Percentiles rank a stretch among this genome's conserved stretches.
Evolutionary conservation across 2,113 vertebrate species (phyloP).

Genomic region (Sigmodon hispidus): DNA sequence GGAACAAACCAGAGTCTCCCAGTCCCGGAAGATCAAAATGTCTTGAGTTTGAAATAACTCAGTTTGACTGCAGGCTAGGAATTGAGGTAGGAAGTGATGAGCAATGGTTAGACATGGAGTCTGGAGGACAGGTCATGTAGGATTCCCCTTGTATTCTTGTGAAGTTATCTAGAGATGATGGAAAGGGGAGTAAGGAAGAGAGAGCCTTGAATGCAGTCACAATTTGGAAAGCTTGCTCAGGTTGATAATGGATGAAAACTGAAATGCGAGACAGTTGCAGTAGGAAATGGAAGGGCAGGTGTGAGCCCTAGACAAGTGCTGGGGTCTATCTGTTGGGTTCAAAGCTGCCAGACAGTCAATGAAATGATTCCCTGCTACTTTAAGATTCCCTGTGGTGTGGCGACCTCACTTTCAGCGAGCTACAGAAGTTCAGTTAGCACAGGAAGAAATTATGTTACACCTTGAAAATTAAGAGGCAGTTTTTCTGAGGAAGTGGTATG

Average conservation of each 20-base stretch:
- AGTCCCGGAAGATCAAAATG: neutral
- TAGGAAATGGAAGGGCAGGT: neutral
- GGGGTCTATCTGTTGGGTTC: neutral
- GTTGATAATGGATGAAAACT: neutral
- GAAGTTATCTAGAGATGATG: neutral
- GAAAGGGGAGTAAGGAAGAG: neutral
- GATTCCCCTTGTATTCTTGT: neutral
- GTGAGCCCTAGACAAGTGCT: neutral
- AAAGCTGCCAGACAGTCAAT: neutral
- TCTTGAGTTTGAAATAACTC: neutral
- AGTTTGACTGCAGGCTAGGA: neutral
- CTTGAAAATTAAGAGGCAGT: neutral
- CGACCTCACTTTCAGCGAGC: neutral
- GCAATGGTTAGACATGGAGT: neutral
- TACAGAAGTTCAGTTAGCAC: fast-evolving
- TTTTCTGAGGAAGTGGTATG: neutral
- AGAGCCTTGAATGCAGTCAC: neutral
- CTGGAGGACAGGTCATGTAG: neutral
- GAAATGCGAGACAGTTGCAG: neutral
- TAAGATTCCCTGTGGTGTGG: neutral
- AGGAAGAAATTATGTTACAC: neutral
- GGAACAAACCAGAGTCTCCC: fast-evolving
- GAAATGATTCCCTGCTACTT: no score
- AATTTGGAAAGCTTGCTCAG: neutral
- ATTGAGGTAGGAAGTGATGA: no score